phyloP scores from a whole-genome alignment of 2,113 vertebrate species.

The Ginglymostoma cirratum region DNA sequence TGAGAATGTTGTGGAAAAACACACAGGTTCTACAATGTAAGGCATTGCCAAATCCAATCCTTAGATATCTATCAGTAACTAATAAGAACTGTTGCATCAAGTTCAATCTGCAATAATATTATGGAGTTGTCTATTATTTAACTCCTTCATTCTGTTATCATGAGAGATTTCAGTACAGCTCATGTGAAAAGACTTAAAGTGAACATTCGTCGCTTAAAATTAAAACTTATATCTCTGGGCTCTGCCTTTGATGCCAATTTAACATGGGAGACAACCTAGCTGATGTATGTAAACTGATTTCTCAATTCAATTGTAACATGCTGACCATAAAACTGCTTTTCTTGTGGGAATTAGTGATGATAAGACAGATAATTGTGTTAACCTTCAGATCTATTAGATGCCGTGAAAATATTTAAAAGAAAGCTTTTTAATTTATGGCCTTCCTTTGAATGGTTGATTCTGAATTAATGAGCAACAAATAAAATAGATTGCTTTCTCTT shows the following conservation, averaged over 20 bases:
- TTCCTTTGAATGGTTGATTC: neutral
- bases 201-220: neutral
- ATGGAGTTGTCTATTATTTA: neutral
- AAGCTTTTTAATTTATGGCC: neutral
- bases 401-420: neutral
- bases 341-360: neutral
- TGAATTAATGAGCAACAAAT: neutral
- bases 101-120: neutral
- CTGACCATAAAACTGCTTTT: slow-evolving; percentile 6
- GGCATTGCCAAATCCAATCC: neutral
- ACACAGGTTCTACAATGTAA: neutral
- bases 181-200: neutral
- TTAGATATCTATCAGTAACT: neutral
- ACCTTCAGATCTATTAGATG: neutral
- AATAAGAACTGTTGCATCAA: neutral
- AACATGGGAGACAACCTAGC: neutral
- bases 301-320: neutral
- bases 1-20: neutral
- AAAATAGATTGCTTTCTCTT: slow-evolving; percentile 7
- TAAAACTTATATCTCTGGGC: neutral
- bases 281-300: slow-evolving; percentile 12
- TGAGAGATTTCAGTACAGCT: neutral
- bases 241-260: neutral
- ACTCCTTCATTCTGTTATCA: neutral
- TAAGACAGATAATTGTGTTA: neutral